Conservation (phyloP, 1,140 invertebrate genomes). For the Anadara kagoshimensis region DNA sequence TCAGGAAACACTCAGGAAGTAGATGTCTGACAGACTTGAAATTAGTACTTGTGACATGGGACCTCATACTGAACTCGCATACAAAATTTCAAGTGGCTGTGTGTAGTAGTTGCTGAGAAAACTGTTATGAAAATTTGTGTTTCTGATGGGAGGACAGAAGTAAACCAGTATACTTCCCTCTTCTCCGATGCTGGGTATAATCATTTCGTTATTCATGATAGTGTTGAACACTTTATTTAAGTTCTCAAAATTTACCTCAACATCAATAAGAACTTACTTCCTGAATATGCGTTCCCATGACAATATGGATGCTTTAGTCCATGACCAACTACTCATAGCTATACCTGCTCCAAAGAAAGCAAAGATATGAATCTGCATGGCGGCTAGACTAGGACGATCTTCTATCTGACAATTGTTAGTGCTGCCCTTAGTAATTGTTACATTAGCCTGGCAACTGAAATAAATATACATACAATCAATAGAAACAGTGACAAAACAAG, state of each 20-base stretch:
- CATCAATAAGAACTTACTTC: conserved; percentile 77
- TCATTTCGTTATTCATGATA: background rate
- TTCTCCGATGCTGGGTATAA: too few species aligned
- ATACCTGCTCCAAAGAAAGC: conserved; percentile 88
- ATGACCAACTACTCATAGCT: conserved; percentile 94
- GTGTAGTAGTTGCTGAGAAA: too few species aligned
- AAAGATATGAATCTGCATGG: conserved; percentile 87
- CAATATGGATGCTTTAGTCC: conserved; percentile 87
- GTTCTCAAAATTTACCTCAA: background rate
- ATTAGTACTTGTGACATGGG: too few species aligned
- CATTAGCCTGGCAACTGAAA: conserved; percentile 73
- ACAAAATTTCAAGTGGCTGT: too few species aligned
- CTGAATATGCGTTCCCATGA: conserved; percentile 89
- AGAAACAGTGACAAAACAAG: too few species aligned
- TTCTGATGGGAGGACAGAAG: too few species aligned
- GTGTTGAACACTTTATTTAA: background rate
- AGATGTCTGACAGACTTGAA: too few species aligned
- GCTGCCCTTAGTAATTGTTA: conserved; percentile 54
- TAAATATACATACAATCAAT: background rate
- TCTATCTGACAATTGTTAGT: conserved; percentile 78
- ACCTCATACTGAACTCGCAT: too few species aligned
- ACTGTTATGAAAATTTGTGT: too few species aligned
- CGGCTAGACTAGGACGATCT: conserved; percentile 84
- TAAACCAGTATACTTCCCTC: too few species aligned
- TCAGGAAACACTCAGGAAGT: too few species aligned